Percentiles rank a stretch among this genome's conserved stretches.
Conservation (phyloP, 2,113 vertebrate genomes). For the Phycodurus eques region DNA sequence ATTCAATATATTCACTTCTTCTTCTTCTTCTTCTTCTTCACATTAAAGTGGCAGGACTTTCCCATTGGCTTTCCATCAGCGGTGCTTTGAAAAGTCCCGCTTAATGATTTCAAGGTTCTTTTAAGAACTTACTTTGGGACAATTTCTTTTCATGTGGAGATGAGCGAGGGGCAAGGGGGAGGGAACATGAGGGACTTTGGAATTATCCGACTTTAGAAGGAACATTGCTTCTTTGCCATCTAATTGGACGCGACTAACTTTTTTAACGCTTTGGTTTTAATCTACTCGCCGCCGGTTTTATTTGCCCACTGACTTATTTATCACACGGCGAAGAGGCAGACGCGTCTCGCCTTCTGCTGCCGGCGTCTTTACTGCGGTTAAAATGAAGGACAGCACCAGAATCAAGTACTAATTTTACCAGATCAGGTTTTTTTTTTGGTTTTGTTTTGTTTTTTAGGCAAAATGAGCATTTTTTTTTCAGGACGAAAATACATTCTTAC, state of each 20-base stretch:
- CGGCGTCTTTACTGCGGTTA: slow-evolving; percentile 34
- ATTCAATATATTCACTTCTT: slow-evolving; percentile 79
- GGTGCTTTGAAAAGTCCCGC: slow-evolving; percentile 74
- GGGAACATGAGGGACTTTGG: slow-evolving; percentile 72
- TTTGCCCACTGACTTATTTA: slow-evolving; percentile 72
- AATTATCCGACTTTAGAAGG: slow-evolving; percentile 70
- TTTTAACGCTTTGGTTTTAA: slow-evolving; percentile 58
- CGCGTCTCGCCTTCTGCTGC: slow-evolving; percentile 40
- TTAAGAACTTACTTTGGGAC: slow-evolving; percentile 78
- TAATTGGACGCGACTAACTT: slow-evolving; percentile 72
- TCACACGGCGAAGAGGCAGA: slow-evolving; percentile 27
- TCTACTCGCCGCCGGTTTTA: slow-evolving; percentile 63
- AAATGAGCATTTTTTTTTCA: background rate
- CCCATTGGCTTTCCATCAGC: slow-evolving; percentile 78
- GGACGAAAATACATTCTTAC: background rate
- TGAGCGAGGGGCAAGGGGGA: slow-evolving; percentile 69
- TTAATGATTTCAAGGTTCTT: slow-evolving; percentile 78
- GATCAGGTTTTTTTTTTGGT: background rate
- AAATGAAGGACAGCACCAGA: background rate
- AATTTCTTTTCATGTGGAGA: slow-evolving; percentile 79
- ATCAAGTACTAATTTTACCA: background rate
- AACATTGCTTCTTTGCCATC: slow-evolving; percentile 63
- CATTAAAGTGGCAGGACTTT: slow-evolving; percentile 78
- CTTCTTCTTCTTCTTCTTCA: slow-evolving; percentile 68
- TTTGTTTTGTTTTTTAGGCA: background rate